A percentile compares a stretch with the other conserved stretches of the same genome.
Conservation (phyloP, 1,140 invertebrate species). For the Euura lappo region DNA sequence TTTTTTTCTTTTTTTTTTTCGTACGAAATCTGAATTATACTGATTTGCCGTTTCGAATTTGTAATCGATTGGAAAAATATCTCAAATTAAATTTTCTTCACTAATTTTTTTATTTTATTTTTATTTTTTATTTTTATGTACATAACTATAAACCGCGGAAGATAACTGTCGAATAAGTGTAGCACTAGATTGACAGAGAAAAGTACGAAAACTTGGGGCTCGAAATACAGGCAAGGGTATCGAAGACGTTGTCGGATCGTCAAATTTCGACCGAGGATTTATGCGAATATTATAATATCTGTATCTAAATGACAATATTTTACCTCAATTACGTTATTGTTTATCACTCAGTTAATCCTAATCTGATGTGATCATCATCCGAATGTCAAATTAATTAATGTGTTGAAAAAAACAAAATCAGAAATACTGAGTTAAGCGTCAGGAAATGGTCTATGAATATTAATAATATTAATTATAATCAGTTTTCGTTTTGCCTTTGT, state of each 20-base stretch:
- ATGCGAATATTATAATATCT: background rate
- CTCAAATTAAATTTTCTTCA: no score
- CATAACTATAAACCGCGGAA: background rate
- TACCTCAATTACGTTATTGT: background rate
- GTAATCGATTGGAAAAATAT: background rate
- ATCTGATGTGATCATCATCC: no score
- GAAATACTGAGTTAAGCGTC: no score
- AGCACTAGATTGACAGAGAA: conserved; percentile 3
- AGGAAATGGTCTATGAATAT: no score
- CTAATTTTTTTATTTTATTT: background rate
- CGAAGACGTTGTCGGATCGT: background rate
- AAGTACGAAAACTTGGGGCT: background rate
- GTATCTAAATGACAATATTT: background rate
- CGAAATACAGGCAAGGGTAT: background rate
- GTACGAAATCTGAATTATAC: background rate
- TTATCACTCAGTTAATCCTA: background rate
- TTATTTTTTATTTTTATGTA: background rate
- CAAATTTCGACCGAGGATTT: background rate
- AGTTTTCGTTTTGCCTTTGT: no score
- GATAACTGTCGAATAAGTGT: background rate
- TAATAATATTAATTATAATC: no score
- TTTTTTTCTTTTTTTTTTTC: background rate
- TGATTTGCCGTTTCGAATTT: no score
- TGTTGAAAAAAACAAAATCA: no score
- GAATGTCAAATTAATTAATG: no score